Base-by-base conservation (phyloP, 2,113 vertebrate genomes). In the Carlito syrichta region DNA sequence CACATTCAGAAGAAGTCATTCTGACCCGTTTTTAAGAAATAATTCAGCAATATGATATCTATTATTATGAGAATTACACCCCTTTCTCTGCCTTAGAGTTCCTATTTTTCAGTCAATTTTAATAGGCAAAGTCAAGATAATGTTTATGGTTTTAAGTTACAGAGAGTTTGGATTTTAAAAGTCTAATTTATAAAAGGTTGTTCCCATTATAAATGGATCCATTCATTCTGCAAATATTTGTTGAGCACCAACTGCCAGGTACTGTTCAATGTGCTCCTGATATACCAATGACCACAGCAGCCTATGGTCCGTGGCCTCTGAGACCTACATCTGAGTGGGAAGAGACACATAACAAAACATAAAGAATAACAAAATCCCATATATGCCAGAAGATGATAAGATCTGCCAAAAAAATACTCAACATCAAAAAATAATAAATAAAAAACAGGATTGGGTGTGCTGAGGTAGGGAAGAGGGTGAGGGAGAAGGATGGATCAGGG, bases 201-300 rank as follows among this genome's bases (percentile, higher is more conserved):
- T 76, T 77, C 2, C 38, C 74, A 82, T 86, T 91, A 92, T 95
- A 78, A 97, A 92, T 94, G 56, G 79, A 68, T 71, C 82, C 74
- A 93, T 96, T 97, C 94, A 95, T 91, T 60, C 71, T 82, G 73
- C 45, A 89, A 96, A 74, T 96, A 96, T 95, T 95, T 89, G 19
- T 54, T 89, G 84, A 43, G 54, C 22, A 68, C n/a, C 60, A 89
- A 14, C n/a, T 93, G 66, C 78, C 86, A 91, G 73, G 60, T 78
- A 96, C 25, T 91, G 43, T 43, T 84, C 45, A 54, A 17, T 35
- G 38, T 86, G 14, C 38, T 86, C 45, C 63, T 19, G 30, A 52
- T 32, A 40, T 13, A 45, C 14, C 62, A 52, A 16, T 52, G 85
- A 79, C 25, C 32, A 27, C 35, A 87, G 5, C 12, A 85, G 17